Base-by-base conservation (phyloP, 2,113 vertebrate species). In the Ophthalmolycus amberensis region DNA sequence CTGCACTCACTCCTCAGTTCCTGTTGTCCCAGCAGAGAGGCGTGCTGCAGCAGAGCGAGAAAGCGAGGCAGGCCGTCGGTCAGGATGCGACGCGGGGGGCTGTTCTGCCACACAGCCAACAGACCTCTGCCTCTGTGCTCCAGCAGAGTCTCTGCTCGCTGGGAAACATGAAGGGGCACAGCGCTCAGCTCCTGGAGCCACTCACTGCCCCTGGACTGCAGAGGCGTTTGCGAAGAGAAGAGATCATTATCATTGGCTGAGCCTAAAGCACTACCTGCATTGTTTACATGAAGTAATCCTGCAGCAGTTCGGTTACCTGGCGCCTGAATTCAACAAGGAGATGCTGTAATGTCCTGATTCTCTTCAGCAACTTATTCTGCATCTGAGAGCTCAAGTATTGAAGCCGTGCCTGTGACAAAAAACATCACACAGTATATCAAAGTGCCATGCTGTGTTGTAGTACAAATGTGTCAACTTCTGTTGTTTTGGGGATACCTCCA, bases 1-100 rank as follows among this genome's bases (percentile, higher is more conserved):
- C 22, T 18, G 9, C 9, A 91, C 97, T 97, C 91, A 98, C 95
- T 94, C 87, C 94, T 95, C 65, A 98, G 92, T 72, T 97, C 96
- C 5, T 93, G 94, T 71, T 91, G 93, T 72, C 96, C 90, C 85
- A 97, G 94, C 66, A 90, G 91, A 14, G 96, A 93, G 9, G 85
- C 14, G 0, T 76, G 91, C 66, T 94, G 95, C 79, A 97, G 85
- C 79, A 91, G 89, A 10, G 66, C 46, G 60, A 97, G 94, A 34
- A 90, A 90, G 37, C 82, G 80, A 0, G 92, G 96, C 60, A 97
- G 68, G 64, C 77, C 82, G 25, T 66, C 67, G 1, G 92, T 94
- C 63, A 96, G 42, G 0, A 48, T 0, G 42, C 72, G 85, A 22
- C 92, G 50, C 0, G 94, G 76, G 5, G 48, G 58, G 42, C 96